Evolutionary conservation across 2,888 invertebrate genomes (phyloP).

Genomic region (Chloroclystis v-ata): DNA sequence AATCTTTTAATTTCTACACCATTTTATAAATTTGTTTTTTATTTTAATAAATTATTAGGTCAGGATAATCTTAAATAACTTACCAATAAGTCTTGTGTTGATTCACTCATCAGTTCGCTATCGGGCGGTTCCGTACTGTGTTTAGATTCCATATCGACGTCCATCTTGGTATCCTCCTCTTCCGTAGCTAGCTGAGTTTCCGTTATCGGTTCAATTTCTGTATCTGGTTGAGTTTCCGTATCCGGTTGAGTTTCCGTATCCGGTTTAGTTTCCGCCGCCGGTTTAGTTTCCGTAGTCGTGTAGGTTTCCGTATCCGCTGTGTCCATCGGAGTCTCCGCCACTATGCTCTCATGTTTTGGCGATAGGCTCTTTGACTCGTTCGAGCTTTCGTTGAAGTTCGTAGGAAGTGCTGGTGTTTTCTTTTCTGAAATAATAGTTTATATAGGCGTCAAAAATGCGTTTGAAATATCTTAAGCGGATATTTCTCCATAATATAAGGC

Average conservation of each 20-base stretch:
- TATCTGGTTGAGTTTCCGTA: background rate
- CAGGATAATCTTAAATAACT: conserved; percentile 12
- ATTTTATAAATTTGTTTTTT: no score
- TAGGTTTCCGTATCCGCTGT: no score
- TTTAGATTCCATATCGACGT: conserved; percentile 23
- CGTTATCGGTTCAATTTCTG: conserved; percentile 32
- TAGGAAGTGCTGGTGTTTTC: conserved; percentile 46
- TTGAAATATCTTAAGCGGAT: background rate
- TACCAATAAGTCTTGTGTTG: conserved; percentile 37
- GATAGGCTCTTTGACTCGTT: conserved; percentile 58
- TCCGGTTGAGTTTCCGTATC: background rate
- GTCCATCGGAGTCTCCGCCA: no score
- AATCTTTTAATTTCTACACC: no score
- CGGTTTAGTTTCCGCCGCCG: no score
- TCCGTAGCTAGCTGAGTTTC: conserved; percentile 28
- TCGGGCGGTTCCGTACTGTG: conserved; percentile 31
- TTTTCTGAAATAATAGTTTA: conserved; percentile 32
- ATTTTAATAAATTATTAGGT: no score
- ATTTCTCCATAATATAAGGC: background rate
- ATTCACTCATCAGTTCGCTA: conserved; percentile 28
- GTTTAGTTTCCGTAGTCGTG: no score
- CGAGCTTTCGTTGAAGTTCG: conserved; percentile 62
- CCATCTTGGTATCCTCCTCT: background rate
- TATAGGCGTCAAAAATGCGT: background rate
- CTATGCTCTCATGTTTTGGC: conserved; percentile 50